These are phyloP conservation scores for Carapus acus DNA, from an alignment of 2,797 vertebrate genomes.

Conservation along the genomic window DNA sequence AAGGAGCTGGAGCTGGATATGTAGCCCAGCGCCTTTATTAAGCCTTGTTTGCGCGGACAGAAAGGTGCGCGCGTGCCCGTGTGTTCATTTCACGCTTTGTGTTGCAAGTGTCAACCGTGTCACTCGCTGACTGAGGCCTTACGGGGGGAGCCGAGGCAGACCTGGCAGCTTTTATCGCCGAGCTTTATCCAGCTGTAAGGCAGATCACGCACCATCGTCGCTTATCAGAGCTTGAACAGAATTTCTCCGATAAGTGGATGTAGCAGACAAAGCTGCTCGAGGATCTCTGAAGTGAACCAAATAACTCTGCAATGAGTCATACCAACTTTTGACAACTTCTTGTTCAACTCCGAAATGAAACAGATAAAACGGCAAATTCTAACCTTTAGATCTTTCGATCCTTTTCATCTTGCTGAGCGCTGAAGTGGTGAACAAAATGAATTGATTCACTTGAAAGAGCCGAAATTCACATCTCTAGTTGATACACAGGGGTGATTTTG, in stretches of 20 bases:
- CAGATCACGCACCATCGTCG: conserved; percentile 41
- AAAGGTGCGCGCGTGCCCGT: conserved; percentile 54
- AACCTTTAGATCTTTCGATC: too few relatives aligned
- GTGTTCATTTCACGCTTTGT: conserved; percentile 65
- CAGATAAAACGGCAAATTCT: too few relatives aligned
- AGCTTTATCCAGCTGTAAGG: conserved; percentile 24
- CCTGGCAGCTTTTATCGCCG: conserved; percentile 26
- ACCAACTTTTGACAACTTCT: too few relatives aligned
- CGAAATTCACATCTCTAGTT: neutral
- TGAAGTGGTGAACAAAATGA: too few relatives aligned
- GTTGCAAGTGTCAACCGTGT: conserved; percentile 58
- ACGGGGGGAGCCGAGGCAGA: conserved; percentile 33
- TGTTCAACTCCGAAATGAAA: too few relatives aligned
- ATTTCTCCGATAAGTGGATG: conserved; percentile 21
- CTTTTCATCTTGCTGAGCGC: too few relatives aligned
- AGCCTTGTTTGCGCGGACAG: conserved; percentile 71
- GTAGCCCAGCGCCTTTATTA: conserved; percentile 67
- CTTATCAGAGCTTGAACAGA: conserved; percentile 26
- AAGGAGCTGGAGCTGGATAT: conserved; percentile 66
- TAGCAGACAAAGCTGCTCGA: too few relatives aligned
- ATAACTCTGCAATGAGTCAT: too few relatives aligned
- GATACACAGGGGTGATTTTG: conserved; percentile 21
- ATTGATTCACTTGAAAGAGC: too few relatives aligned
- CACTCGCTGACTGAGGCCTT: conserved; percentile 38
- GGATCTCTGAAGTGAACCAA: too few relatives aligned